These are phyloP conservation scores for Heterocephalus glaber DNA, from an alignment of 2,113 vertebrate species.

Conservation along the genomic window DNA sequence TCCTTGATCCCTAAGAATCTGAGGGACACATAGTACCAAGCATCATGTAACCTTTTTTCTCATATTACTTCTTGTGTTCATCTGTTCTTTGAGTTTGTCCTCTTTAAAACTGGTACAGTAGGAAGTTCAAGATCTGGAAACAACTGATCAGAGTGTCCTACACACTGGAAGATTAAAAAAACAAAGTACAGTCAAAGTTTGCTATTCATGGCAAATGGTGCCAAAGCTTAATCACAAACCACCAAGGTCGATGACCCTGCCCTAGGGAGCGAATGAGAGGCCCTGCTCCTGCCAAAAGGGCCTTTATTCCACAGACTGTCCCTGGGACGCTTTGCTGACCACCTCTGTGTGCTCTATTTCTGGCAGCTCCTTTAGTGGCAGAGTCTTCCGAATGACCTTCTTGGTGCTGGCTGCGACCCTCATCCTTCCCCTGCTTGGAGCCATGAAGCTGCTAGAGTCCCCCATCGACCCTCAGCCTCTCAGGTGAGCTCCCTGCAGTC, in stretches of 20 bases:
- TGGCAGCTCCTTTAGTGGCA: constrained; percentile 93
- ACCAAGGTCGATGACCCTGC: neutral
- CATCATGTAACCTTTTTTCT: neutral
- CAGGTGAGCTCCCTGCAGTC: constrained; percentile 85
- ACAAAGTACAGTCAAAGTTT: neutral
- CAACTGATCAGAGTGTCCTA: neutral
- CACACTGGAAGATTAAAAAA: neutral
- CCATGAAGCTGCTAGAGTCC: constrained; percentile 92
- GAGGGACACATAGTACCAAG: neutral
- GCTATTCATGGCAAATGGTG: neutral
- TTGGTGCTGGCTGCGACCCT: constrained; percentile 88
- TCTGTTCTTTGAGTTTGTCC: neutral
- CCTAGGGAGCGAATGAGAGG: neutral
- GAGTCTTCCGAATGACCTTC: constrained; percentile 93
- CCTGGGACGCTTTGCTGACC: neutral
- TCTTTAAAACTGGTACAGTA: neutral
- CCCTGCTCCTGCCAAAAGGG: neutral
- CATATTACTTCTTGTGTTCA: neutral
- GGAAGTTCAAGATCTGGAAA: neutral
- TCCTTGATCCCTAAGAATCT: neutral
- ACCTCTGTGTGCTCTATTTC: constrained; percentile 48
- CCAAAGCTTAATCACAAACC: neutral
- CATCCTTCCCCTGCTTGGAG: constrained; percentile 89
- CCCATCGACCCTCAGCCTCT: constrained; percentile 94
- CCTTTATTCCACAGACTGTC: neutral